phyloP scores from a whole-genome alignment of 1,140 invertebrate species.

The Nomia melanderi region DNA sequence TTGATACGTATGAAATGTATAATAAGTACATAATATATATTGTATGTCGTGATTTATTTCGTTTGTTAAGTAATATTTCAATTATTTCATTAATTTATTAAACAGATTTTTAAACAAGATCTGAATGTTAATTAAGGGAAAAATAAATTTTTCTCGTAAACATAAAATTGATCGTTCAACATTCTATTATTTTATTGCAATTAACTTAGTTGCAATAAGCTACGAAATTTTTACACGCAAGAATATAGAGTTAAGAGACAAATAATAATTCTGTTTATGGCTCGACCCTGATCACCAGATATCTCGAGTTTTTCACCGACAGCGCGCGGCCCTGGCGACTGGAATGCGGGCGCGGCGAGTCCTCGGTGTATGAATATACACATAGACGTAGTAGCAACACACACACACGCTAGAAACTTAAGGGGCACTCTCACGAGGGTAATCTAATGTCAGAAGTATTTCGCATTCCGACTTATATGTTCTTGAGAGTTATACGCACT shows the following conservation, averaged over 20 bases:
- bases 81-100: no score
- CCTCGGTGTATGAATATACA: conserved; percentile 63
- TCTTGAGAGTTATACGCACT: not conserved
- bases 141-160: not conserved
- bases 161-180: not conserved
- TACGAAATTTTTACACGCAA: not conserved
- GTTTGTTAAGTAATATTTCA: no score
- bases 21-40: no score
- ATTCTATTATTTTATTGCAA: not conserved
- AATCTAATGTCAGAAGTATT: conserved; percentile 36
- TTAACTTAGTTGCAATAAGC: not conserved
- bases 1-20: no score
- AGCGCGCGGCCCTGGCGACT: conserved; percentile 77
- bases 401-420: conserved; percentile 49
- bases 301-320: conserved; percentile 73
- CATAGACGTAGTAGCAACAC: conserved; percentile 42
- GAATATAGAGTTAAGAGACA: not conserved
- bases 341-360: conserved; percentile 81
- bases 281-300: conserved; percentile 69
- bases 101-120: no score
- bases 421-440: conserved; percentile 54
- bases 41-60: no score
- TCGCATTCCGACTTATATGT: not conserved
- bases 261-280: conserved; percentile 48
- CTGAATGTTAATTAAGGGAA: no score